phyloP scores from a whole-genome alignment of 1,140 invertebrate genomes.

The Dendroctonus valens region DNA sequence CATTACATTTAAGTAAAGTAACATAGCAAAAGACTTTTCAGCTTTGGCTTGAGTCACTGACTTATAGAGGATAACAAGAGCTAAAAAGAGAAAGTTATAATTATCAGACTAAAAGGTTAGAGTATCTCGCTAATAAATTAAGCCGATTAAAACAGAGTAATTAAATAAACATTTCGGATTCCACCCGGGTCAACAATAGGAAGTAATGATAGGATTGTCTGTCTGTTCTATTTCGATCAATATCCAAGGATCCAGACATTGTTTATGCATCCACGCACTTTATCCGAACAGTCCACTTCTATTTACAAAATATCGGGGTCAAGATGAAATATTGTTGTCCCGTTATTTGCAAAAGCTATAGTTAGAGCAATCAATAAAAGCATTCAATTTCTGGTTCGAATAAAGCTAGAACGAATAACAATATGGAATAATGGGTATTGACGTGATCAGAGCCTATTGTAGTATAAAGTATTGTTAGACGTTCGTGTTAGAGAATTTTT shows the following conservation, averaged over 20 bases:
- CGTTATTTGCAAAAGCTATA: constrained; percentile 1
- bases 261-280: background rate
- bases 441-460: too few species aligned
- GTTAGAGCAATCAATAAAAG: background rate
- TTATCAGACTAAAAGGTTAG: background rate
- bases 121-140: too few species aligned
- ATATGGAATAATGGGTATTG: too few species aligned
- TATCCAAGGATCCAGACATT: constrained; percentile 1
- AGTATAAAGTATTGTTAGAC: too few species aligned
- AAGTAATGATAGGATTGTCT: background rate
- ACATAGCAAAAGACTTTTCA: too few species aligned
- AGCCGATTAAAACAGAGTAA: background rate
- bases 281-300: background rate
- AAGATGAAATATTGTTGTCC: constrained; percentile 6
- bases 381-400: background rate
- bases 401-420: too few species aligned
- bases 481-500: too few species aligned
- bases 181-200: constrained; percentile 10
- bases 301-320: constrained; percentile 2
- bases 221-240: constrained; percentile 6
- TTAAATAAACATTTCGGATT: constrained; percentile 1
- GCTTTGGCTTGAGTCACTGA: too few species aligned
- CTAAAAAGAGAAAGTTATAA: too few species aligned
- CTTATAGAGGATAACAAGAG: too few species aligned
- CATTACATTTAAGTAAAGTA: too few species aligned